phyloP scores from a whole-genome alignment of 2,888 invertebrate species.

The Andrena camellia region DNA sequence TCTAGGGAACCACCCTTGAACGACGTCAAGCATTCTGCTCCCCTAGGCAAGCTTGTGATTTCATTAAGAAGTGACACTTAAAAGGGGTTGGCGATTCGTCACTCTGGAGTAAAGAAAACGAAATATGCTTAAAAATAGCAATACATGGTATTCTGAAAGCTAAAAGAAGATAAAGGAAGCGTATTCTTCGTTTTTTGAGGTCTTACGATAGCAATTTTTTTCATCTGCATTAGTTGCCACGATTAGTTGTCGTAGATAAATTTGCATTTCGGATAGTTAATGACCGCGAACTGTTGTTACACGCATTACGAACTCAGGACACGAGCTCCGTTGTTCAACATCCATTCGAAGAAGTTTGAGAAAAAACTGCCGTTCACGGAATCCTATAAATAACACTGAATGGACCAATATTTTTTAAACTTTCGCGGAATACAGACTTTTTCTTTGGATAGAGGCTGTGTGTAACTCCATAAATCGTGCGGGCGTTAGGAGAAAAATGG shows the following conservation, averaged over 20 bases:
- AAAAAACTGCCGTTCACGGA: background rate
- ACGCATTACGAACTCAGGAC: background rate
- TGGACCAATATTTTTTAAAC: slow-evolving; percentile 12
- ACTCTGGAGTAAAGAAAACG: background rate
- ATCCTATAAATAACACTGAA: slow-evolving; percentile 26
- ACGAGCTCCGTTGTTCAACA: too few species aligned
- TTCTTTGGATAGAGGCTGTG: background rate
- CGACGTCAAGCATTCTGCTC: background rate
- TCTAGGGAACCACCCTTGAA: background rate
- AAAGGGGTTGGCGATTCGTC: background rate
- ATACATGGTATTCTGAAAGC: too few species aligned
- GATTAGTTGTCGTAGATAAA: too few species aligned
- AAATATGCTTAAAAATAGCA: background rate
- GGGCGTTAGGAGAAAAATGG: slow-evolving; percentile 3
- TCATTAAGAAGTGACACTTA: background rate
- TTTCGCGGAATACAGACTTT: slow-evolving; percentile 15
- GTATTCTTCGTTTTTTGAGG: background rate
- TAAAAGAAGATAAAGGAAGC: background rate
- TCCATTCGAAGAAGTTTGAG: background rate
- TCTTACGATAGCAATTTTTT: too few species aligned
- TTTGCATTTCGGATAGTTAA: too few species aligned
- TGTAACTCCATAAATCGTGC: slow-evolving; percentile 14
- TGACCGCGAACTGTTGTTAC: too few species aligned
- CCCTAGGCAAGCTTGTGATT: background rate
- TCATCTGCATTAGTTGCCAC: too few species aligned